Evolutionary conservation across 2,888 invertebrate species (phyloP), one percentile per base, ranked within the genome.

Genomic region (Thymelicus lineola): DNA sequence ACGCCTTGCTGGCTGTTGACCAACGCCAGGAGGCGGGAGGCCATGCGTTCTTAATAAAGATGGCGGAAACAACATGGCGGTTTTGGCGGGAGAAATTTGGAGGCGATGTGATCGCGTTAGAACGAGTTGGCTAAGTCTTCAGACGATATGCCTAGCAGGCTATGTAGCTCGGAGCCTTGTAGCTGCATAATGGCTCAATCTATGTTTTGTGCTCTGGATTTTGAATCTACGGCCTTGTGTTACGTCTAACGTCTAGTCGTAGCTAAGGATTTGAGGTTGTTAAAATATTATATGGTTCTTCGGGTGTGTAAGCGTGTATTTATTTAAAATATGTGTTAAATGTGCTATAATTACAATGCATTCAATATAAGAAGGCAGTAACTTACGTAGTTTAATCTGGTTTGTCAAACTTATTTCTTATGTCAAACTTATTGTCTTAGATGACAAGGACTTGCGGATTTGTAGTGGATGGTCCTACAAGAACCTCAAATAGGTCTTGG

Each of bases 21-120:
- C 92, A 92, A 90, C 89, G 90, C 88, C 84, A 87, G 91, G 89
- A 89, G 90, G 90, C 84, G 86, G 88, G 87, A 84, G 84, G 86
- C 88, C 87, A 91, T 91, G 91, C 91, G 92, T 91, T 90, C 91
- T 91, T 91, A 91, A 91, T 89, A 91, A 92, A 91, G 91, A 91
- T 90, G 89, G 90, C 87, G 87, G 86, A 82, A 84, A 84, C 83
- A 83, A 83, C 88, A 89, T 84, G 88, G 83, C 84, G 84, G 86
- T 86, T 87, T 88, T 84, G 88, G 86, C 84, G 83, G 79, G 79
- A 77, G 80, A 82, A 80, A 81, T 86, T 83, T 79, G 79, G 79
- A 80, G 79, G 76, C 80, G 81, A 82, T 81, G 79, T 83, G 76
- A 81, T 69, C 48, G 66, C 58, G 69, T 61, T 68, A 67, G 68